Base-by-base conservation (phyloP, 2,797 vertebrate species). In the Caiman crocodilus region DNA sequence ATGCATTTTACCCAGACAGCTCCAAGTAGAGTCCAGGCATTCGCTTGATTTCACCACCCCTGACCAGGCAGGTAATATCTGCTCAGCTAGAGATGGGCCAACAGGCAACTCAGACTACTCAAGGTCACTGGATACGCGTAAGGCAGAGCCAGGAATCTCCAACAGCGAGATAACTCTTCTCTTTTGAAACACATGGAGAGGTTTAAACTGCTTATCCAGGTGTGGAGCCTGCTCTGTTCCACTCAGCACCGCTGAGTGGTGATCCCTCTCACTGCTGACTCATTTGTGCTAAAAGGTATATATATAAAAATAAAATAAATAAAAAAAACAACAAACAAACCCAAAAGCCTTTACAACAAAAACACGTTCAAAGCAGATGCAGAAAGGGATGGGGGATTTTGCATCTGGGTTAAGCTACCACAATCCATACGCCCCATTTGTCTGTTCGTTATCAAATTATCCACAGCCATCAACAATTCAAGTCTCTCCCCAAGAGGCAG, bases 361-460 rank as follows among this genome's bases (percentile, higher is more conserved):
- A 67, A 95, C 69, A 84, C 85, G 64, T 95, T 95, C 91, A 80
- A 95, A 92, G 42, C 32, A 87, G 85, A 96, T 96, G 95, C 90
- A 97, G 96, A 96, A 77, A 96, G 73, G 81, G 92, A 89, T 65
- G 80, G 79, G 85, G 82, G 90, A 92, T 92, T 96, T 89, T 88
- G 94, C 93, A 96, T 96, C 94, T 95, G 93, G 94, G 91, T 94
- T 95, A 96, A 95, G 92, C 92, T 95, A 88, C 89, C 93, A 50
- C 86, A 92, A 57, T 93, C 94, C 84, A 91, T 42, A 74, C 79
- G 85, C 82, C 92, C 95, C 93, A 89, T 96, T 96, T 97, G 94
- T 95, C 94, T 96, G 95, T 82, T 88, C 87, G 88, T 96, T 97
- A 96, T 94, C 96, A 97, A 96, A 97, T 97, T 97, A 97, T 91